Evolutionary conservation across 1,140 invertebrate genomes (phyloP), one percentile per base, ranked within the genome.

Genomic region (Pararge aegeria): DNA sequence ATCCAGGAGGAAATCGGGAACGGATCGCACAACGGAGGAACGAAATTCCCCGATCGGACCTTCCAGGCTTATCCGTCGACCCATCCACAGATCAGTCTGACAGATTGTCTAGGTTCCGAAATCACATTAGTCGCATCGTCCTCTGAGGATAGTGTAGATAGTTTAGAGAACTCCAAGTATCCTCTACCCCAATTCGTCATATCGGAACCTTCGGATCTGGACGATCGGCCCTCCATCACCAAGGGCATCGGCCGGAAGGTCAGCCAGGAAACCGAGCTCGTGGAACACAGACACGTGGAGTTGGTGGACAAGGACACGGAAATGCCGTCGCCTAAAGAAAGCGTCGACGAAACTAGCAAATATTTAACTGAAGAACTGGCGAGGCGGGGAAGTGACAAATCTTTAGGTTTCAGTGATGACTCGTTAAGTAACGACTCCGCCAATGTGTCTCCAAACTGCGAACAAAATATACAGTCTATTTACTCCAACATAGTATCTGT

Each of bases 1-100:
- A 97, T 97, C 42, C 95, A 96, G 77, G 96, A 97, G 76, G 95
- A 97, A 83, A 93, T 91, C 57, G 86, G 91, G 20, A 91, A 92
- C 58, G 88, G 91, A 59, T 78, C 83, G 38, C 78, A 75, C 4
- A 75, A 78, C 12, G 66, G 61, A 0, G 73, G 73, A 6, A 5
- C 46, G 0, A 79, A 76, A 53, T 80, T 76, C 50, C 61, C 64
- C 7, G 72, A 78, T 30, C 65, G 66, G 46, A 55, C 48, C 5
- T 75, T 73, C 46, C 66, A 66, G 12, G 61, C 44, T 20, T 77
- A 73, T 40, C 55, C 56, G 1, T 50, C 81, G 0, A 77, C 70
- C 1, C 92, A 94, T 74, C 96, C 97, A 0, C 96, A 97, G 86
- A 98, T 98, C 64, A 97, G 95, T 68, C 92, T 98, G 3, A 98